A percentile compares a stretch with the other conserved stretches of the same genome.
Evolutionary conservation across 2,113 vertebrate species (phyloP).

Genomic region (Heterocephalus glaber): DNA sequence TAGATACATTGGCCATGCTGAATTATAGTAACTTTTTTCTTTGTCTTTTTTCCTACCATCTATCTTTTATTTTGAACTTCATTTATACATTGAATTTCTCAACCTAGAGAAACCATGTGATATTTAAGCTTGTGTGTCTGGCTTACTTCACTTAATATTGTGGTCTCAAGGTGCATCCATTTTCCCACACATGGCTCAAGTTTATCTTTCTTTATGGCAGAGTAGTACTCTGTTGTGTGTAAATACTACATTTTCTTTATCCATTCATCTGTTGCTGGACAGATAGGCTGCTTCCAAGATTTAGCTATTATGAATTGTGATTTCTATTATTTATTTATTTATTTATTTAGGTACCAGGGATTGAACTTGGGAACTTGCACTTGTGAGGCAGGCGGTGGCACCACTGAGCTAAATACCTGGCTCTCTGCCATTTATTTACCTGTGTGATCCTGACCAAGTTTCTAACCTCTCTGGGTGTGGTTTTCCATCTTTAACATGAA

Average conservation of each 20-base stretch:
- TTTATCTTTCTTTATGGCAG: neutral
- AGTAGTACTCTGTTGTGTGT: neutral
- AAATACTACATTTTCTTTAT: neutral
- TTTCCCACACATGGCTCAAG: neutral
- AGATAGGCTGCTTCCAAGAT: neutral
- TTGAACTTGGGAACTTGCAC: too few species aligned
- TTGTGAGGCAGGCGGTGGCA: too few species aligned
- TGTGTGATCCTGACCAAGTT: conserved; percentile 21
- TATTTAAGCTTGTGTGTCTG: neutral
- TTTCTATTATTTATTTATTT: too few species aligned
- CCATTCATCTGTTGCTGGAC: neutral
- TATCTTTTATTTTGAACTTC: neutral
- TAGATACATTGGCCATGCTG: neutral
- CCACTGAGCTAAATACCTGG: too few species aligned
- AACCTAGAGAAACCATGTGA: neutral
- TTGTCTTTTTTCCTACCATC: neutral
- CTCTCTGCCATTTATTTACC: conserved; percentile 45
- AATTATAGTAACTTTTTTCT: neutral
- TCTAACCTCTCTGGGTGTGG: conserved; percentile 18
- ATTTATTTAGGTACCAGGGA: too few species aligned
- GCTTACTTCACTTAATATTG: neutral
- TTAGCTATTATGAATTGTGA: neutral
- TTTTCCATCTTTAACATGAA: conserved; percentile 51
- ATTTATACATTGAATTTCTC: neutral
- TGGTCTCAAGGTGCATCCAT: neutral